These are phyloP conservation scores for Perca fluviatilis DNA, from an alignment of 2,113 vertebrate genomes.

Conservation along the genomic window DNA sequence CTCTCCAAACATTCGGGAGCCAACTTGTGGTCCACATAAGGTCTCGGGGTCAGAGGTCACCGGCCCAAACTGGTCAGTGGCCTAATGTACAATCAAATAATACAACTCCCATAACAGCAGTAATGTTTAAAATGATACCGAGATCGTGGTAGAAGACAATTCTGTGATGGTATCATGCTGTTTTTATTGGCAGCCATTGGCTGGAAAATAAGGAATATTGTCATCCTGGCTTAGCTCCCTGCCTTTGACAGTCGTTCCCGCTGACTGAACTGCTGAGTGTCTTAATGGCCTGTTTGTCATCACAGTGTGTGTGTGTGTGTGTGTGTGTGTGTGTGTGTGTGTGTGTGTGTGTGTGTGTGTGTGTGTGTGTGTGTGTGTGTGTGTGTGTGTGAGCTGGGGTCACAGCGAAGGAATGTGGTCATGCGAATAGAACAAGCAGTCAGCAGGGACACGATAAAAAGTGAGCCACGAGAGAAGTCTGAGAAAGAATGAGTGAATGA, in stretches of 20 bases:
- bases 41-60: constrained; percentile 25
- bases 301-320: constrained; percentile 45
- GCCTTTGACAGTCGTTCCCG: constrained; percentile 54
- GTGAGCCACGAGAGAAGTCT: constrained; percentile 33
- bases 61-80: constrained; percentile 5
- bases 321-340: constrained; percentile 14
- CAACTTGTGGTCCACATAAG: constrained; percentile 34
- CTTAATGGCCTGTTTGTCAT: constrained; percentile 75
- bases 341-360: constrained; percentile 61
- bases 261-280: constrained; percentile 59
- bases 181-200: constrained; percentile 48
- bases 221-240: constrained; percentile 41
- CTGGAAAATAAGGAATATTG: constrained; percentile 56
- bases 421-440: constrained; percentile 57
- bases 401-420: constrained; percentile 67
- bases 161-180: constrained; percentile 21
- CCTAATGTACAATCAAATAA: constrained; percentile 15
- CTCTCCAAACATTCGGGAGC: constrained; percentile 58
- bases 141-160: not conserved
- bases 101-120: constrained; percentile 1
- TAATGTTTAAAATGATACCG: constrained; percentile 11
- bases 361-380: constrained; percentile 62
- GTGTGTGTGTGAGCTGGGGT: constrained; percentile 67
- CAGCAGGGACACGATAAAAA: constrained; percentile 59
- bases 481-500: constrained; percentile 41